These are phyloP conservation scores for Drosophila meridionalis DNA, from an alignment of 2,888 invertebrate species.

Conservation along the genomic window DNA sequence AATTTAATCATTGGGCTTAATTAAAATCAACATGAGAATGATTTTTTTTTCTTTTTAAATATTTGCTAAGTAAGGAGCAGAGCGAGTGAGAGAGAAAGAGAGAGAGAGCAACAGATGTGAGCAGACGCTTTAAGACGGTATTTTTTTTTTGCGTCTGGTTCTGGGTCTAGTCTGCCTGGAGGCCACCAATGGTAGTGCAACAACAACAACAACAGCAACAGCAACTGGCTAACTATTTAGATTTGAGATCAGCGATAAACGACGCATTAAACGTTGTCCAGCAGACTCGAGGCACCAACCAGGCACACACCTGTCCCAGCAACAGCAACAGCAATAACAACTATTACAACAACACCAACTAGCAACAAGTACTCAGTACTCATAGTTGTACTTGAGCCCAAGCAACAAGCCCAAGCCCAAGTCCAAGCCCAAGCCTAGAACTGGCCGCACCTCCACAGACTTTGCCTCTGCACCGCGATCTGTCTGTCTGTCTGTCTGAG, in stretches of 20 bases:
- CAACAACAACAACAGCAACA: constrained; percentile 16
- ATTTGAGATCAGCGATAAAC: constrained; percentile 71
- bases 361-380: constrained; percentile 44
- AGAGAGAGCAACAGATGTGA: neutral
- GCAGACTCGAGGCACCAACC: constrained; percentile 33
- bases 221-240: constrained; percentile 60
- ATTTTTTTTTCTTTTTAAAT: constrained; percentile 48
- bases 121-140: constrained; percentile 23
- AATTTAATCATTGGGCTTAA: constrained; percentile 64
- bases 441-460: constrained; percentile 45
- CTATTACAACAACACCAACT: constrained; percentile 6
- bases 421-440: constrained; percentile 15
- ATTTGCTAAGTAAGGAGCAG: constrained; percentile 50
- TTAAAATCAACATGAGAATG: constrained; percentile 73
- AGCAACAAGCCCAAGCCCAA: neutral
- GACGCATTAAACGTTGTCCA: constrained; percentile 56
- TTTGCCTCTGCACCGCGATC: constrained; percentile 22
- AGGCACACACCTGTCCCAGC: constrained; percentile 64
- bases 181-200: constrained; percentile 37
- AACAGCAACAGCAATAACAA: constrained; percentile 31
- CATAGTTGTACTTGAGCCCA: constrained; percentile 42
- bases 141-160: constrained; percentile 23
- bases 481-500: constrained; percentile 22
- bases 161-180: constrained; percentile 31
- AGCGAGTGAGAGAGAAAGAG: neutral